Percentiles rank a stretch among this genome's conserved stretches.
Evolutionary conservation across 1,140 invertebrate species (phyloP).

Genomic region (Drosophila athabasca): DNA sequence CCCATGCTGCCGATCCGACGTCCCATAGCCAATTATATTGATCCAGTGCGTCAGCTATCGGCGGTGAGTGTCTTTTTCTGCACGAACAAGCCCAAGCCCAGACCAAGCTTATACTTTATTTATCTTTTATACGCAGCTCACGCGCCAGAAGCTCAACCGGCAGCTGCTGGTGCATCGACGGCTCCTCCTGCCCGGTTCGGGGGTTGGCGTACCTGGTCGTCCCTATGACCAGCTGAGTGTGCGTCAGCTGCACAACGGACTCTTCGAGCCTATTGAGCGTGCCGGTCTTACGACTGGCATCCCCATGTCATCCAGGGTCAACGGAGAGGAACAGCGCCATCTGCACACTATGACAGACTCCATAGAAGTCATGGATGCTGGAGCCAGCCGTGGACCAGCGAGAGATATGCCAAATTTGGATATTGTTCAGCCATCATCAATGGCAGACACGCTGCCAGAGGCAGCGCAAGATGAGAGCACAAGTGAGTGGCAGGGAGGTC

Average conservation of each 20-base stretch:
- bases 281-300: neutral
- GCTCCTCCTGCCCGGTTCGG: constrained; percentile 52
- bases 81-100: neutral
- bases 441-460: constrained; percentile 34
- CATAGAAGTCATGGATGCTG: neutral
- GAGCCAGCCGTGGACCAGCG: neutral
- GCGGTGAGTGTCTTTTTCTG: constrained; percentile 36
- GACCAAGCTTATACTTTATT: neutral
- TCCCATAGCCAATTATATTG: constrained; percentile 65
- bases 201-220: constrained; percentile 8
- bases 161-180: constrained; percentile 76
- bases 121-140: constrained; percentile 38
- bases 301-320: no score
- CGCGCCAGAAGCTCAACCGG: constrained; percentile 69
- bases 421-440: constrained; percentile 6
- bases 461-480: constrained; percentile 66
- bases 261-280: constrained; percentile 64
- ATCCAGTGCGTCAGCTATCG: constrained; percentile 65
- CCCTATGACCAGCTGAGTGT: constrained; percentile 63
- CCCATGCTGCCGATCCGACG: constrained; percentile 72
- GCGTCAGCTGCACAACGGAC: constrained; percentile 59
- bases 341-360: neutral
- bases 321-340: neutral
- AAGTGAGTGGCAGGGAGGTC: constrained; percentile 38
- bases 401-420: constrained; percentile 60